Evolutionary conservation across 2,797 vertebrate genomes (phyloP).

Genomic region (Neostethus bicornis): DNA sequence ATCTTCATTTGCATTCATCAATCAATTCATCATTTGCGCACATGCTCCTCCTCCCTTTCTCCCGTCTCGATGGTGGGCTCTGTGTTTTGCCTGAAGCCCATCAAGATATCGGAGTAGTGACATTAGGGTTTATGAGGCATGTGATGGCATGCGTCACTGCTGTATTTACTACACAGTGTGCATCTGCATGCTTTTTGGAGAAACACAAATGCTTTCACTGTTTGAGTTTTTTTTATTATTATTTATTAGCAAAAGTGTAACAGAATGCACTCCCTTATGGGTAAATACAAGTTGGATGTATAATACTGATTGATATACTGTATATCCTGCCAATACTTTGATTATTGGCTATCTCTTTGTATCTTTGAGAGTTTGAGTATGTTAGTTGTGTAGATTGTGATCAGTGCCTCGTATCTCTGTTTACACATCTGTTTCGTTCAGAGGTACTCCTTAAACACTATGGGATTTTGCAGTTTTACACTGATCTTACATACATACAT

Average conservation of each 20-base stretch:
- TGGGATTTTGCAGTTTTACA: constrained; percentile 36
- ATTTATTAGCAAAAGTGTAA: constrained; percentile 33
- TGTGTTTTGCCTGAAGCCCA: constrained; percentile 44
- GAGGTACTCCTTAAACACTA: constrained; percentile 69
- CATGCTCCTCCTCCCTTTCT: constrained; percentile 27
- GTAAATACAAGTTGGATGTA: constrained; percentile 33
- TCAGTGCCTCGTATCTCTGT: constrained; percentile 70
- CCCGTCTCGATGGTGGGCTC: constrained; percentile 41
- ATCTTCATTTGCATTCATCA: constrained; percentile 79
- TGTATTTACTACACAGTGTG: constrained; percentile 54
- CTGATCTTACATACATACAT: constrained; percentile 8
- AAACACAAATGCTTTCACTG: constrained; percentile 19
- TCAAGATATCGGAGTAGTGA: constrained; percentile 54
- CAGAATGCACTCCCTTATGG: constrained; percentile 28
- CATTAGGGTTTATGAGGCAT: constrained; percentile 72
- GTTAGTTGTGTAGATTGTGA: constrained; percentile 69
- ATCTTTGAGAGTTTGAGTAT: constrained; percentile 47
- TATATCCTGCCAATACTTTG: constrained; percentile 25
- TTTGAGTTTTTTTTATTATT: constrained; percentile 35
- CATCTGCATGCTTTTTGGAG: constrained; percentile 24
- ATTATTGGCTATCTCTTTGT: constrained; percentile 22
- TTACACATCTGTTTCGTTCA: constrained; percentile 76
- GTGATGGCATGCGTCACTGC: constrained; percentile 65
- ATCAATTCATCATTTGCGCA: constrained; percentile 71
- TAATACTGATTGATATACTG: constrained; percentile 33